Base-by-base conservation (phyloP, 2,888 invertebrate species). In the Bedellia somnulentella region DNA sequence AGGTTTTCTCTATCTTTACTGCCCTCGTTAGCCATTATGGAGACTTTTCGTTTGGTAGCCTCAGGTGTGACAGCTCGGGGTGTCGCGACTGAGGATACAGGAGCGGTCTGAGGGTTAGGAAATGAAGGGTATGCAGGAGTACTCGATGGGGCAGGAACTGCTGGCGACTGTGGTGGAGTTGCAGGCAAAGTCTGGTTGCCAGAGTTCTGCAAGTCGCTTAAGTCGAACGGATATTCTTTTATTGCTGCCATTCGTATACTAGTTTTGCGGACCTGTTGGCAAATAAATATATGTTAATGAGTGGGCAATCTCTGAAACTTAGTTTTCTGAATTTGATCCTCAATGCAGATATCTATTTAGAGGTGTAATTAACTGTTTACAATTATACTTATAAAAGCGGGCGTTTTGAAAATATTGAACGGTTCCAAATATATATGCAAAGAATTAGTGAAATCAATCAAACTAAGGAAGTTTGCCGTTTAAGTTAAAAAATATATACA, bases 1-100 rank as follows among this genome's bases (percentile, higher is more conserved):
- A 75, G 62, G 54, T 86, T 85, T 48, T 86, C 86, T 36, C 84
- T 76, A 25, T 80, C 83, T 37, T 79, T 76, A 40, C 76, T 75
- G 10, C 52, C 54, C 41, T 52, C 80, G 48, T 82, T 80, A 4
- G 82, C 78, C 57, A 79, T 80, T 37, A 83, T 83, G 45, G 83
- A 82, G 9, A 84, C 83, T 52, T 80, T 79, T 34, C 83, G 63
- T 38, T 78, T 80, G 5, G 62, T 57, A 30, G 79, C 80, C 38
- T 67, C 66, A 8, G 50, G 45, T 3, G 51, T 47, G 10, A 53
- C 41, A 0, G 42, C 41, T 15, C 53, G 45, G 2, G 31, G 32
- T 22, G 28, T 17, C 15, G 37, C 12, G 37, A 31, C 12, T 30
- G 29, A 8, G 33, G 31, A 37, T 10, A 43, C 34, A 31, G 37